Evolutionary conservation across 1,140 invertebrate species (phyloP).

Genomic region (Achroia grisella): DNA sequence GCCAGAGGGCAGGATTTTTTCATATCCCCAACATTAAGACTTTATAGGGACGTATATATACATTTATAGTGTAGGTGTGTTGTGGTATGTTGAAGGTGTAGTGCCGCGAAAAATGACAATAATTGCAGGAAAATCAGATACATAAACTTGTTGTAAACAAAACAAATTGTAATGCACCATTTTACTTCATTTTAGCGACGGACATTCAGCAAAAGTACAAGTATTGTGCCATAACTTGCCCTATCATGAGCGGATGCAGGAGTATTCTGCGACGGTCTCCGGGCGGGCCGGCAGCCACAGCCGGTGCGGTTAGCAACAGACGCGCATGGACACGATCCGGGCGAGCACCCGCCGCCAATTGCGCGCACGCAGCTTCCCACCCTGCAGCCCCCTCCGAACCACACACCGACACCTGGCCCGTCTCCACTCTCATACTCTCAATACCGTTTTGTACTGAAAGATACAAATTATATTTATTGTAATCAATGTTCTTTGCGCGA

Average conservation of each 20-base stretch:
- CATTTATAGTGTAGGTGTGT: too few relatives aligned
- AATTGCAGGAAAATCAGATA: too few relatives aligned
- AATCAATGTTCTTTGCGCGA: too few relatives aligned
- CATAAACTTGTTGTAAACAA: too few relatives aligned
- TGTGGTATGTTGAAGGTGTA: too few relatives aligned
- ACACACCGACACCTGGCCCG: constrained; percentile 29
- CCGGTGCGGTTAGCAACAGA: constrained; percentile 19
- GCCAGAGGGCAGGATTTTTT: too few relatives aligned
- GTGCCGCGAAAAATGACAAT: too few relatives aligned
- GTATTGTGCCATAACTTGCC: constrained; percentile 26
- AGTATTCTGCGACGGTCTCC: constrained; percentile 22
- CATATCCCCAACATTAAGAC: too few relatives aligned
- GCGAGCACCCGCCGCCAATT: constrained; percentile 18
- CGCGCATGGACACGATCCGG: constrained; percentile 27
- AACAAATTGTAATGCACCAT: too few relatives aligned
- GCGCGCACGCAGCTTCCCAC: constrained; percentile 20
- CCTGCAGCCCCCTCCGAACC: constrained; percentile 25
- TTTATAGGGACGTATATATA: too few relatives aligned
- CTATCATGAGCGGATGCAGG: constrained; percentile 35
- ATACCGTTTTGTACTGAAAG: constrained; percentile 17
- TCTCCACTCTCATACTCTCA: constrained; percentile 33
- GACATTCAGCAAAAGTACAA: too few relatives aligned
- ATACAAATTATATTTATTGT: neutral
- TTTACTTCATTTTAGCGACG: too few relatives aligned
- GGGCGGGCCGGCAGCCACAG: constrained; percentile 20